Base-by-base conservation (phyloP, 1,140 invertebrate species). In the Pseudomyrmex sp. region DNA sequence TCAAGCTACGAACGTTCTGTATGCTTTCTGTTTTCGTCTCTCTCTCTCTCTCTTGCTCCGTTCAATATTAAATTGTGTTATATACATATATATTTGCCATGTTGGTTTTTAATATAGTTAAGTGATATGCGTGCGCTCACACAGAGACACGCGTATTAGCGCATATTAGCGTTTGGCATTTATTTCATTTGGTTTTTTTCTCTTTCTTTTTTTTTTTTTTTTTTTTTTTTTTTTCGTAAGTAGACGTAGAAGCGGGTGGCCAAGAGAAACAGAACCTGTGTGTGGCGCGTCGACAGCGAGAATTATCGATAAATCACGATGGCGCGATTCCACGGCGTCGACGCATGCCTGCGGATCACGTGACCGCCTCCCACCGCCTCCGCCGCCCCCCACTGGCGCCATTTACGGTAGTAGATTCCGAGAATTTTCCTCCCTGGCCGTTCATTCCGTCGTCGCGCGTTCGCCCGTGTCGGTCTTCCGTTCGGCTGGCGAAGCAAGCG, bases 361-460 rank as follows among this genome's bases (percentile, higher is more conserved):
- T 93, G 92, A 88, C 54, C 54, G 2, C 15, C 75, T 44, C 35
- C 35, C 75, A 62, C 61, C 84, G 86, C 89, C 84, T 77, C 75
- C 46, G 68, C 70, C 54, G 58, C 26, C 70, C 80, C 48, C 76
- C 76, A 61, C 72, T 26, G 74, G 88, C 82, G 88, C 92, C 92
- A 89, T 91, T 91, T 92, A 91, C 91, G 90, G 90, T 88, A 88
- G 84, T 84, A 84, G 88, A 91, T 93, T 93, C 92, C 86, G 18
- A 86, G 93, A 93, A 93, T 90, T 89, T 68, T 84, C 65, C 83
- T 87, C 85, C 84, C 35, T 35, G 77, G 68, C 69, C 76, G 68
- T 52, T 35, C 50, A 90, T 69, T 89, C 66, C 79, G 88, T 84
- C 85, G 85, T 82, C 52, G 75, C 63, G 50, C 68, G 82, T 61